These are phyloP conservation scores for Zalophus californianus DNA, from an alignment of 2,797 vertebrate genomes.

Conservation along the genomic window DNA sequence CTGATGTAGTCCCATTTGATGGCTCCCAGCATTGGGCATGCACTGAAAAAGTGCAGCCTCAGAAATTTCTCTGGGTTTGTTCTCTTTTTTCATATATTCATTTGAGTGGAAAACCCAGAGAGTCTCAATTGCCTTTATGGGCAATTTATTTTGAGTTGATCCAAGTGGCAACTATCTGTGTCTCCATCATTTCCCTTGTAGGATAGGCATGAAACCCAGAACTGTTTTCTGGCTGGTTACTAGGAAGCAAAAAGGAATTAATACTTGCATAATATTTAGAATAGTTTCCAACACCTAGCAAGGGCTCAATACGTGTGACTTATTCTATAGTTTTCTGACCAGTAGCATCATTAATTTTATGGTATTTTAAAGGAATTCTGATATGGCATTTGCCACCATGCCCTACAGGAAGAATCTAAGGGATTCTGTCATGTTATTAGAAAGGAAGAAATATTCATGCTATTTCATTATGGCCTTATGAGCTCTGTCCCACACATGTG, in stretches of 20 bases:
- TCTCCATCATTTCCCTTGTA: neutral
- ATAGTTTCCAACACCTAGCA: neutral
- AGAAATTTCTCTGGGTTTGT: neutral
- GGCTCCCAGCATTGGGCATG: neutral
- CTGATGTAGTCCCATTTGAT: neutral
- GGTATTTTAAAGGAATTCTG: neutral
- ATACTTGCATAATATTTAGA: neutral
- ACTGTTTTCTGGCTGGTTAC: neutral
- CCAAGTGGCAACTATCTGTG: neutral
- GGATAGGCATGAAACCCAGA: neutral
- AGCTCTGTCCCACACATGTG: neutral
- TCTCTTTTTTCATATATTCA: neutral
- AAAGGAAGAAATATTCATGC: neutral
- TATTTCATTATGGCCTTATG: neutral
- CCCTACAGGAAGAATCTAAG: neutral
- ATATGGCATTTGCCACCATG: neutral
- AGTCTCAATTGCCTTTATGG: neutral
- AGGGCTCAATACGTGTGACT: neutral
- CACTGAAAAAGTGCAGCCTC: neutral
- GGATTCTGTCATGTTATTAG: neutral
- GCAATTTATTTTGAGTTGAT: neutral
- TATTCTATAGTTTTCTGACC: neutral
- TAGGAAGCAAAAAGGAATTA: neutral
- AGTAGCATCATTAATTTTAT: neutral
- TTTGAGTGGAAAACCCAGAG: neutral